Evolutionary conservation across 2,113 vertebrate genomes (phyloP), one percentile per base, ranked within the genome.

Genomic region (Larimichthys crocea): DNA sequence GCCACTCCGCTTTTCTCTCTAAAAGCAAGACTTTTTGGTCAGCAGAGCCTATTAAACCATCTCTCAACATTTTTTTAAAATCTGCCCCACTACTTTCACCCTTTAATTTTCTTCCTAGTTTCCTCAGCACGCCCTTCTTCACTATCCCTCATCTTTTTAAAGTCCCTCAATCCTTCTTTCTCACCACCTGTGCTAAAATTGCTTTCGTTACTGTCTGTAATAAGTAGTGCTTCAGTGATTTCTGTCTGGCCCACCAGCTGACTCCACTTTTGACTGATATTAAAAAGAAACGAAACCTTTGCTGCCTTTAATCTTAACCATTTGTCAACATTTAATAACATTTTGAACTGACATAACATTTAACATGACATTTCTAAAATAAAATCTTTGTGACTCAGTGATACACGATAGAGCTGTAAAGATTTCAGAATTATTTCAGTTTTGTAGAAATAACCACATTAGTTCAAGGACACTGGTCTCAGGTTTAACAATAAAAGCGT

Each of bases 151-250:
- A 55, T 85, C 55, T 29, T 77, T 75, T 84, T 86, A 48, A 74
- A 74, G 56, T 65, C 74, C 57, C 49, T 35, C 55, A 31, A 52
- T 79, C 69, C 49, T 29, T 83, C 77, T 74, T 70, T 75, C 78
- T 68, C 74, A 66, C 29, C 48, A 55, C 48, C 66, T 63, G 71
- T 42, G 68, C 62, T 76, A 31, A 87, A 86, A 84, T 88, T 84
- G 74, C 86, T 87, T 81, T 84, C 56, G 59, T 76, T 59, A 52
- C 86, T 72, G 40, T 84, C 57, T 81, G 65, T 78, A 86, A 87
- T 92, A 91, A 94, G 87, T 69, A 76, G 75, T 65, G 52, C 84
- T 71, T 84, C 66, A 76, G 83, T 91, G 80, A 93, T 93, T 91
- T 80, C 78, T 84, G 80, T 88, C 75, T 80, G 89, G 92, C 83